Percentiles rank a stretch among this genome's conserved stretches.
Evolutionary conservation across 2,888 invertebrate species (phyloP).

Genomic region (Xanthia togata): DNA sequence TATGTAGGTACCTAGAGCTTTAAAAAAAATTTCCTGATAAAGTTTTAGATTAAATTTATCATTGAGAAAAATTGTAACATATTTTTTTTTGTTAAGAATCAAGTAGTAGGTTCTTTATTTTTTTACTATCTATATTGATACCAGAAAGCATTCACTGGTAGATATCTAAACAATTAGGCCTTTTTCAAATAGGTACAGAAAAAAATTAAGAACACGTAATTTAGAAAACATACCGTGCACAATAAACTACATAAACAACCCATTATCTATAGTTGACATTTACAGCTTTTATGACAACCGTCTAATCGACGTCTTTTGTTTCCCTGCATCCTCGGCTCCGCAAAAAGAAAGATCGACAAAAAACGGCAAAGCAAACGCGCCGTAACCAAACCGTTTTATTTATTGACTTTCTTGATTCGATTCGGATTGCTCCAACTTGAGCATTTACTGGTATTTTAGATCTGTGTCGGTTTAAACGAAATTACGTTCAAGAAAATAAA

Average conservation of each 20-base stretch:
- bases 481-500: not conserved
- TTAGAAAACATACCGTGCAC: not conserved
- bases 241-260: constrained; percentile 52
- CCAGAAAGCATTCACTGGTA: no score
- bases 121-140: no score
- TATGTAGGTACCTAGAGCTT: not conserved
- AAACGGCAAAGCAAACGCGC: constrained; percentile 45
- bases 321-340: constrained; percentile 12
- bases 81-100: not conserved
- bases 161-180: no score
- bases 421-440: constrained; percentile 27
- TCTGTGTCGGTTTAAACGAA: not conserved
- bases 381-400: constrained; percentile 61
- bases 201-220: not conserved
- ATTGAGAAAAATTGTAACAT: not conserved
- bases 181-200: no score
- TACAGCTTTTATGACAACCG: constrained; percentile 43
- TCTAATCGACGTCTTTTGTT: constrained; percentile 49
- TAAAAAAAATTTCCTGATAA: not conserved
- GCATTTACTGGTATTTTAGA: constrained; percentile 1
- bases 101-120: no score
- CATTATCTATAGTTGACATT: constrained; percentile 42
- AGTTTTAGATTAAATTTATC: not conserved
- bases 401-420: constrained; percentile 58
- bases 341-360: constrained; percentile 43